Conservation (phyloP, 2,113 vertebrate species). For the Calyptommatus sinebrachiatus region DNA sequence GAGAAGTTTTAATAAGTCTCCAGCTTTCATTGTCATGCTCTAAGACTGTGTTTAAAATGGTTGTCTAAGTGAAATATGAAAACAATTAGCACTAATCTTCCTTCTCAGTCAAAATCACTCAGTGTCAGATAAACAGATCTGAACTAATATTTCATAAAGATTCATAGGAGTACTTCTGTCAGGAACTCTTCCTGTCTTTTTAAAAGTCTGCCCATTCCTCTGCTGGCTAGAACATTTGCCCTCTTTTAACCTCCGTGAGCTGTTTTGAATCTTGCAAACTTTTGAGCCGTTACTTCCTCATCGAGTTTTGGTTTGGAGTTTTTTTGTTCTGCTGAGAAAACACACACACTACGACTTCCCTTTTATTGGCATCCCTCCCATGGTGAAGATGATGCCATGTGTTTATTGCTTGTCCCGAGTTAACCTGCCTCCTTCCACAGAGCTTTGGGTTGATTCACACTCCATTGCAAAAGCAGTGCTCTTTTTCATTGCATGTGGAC, state of each 20-base stretch:
- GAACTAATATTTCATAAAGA: neutral
- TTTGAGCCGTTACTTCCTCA: conserved; percentile 6
- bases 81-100: neutral
- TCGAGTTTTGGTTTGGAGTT: conserved; percentile 40
- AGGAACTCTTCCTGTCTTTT: neutral
- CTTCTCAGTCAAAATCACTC: neutral
- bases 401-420: conserved; percentile 54
- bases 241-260: conserved; percentile 31
- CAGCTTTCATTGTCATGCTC: neutral
- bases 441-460: neutral
- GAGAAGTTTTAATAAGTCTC: neutral
- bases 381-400: conserved; percentile 54
- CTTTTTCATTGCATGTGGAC: neutral
- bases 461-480: conserved; percentile 1
- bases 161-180: conserved; percentile 2
- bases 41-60: neutral
- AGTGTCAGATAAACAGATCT: neutral
- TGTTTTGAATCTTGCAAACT: conserved; percentile 17
- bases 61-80: neutral
- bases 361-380: conserved; percentile 33
- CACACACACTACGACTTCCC: conserved; percentile 29
- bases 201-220: neutral
- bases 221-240: conserved; percentile 31
- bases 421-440: conserved; percentile 28
- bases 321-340: conserved; percentile 26